Percentiles rank a stretch among this genome's conserved stretches.
phyloP scores from a whole-genome alignment of 1,140 invertebrate genomes.

The Lepidurus arcticus region DNA sequence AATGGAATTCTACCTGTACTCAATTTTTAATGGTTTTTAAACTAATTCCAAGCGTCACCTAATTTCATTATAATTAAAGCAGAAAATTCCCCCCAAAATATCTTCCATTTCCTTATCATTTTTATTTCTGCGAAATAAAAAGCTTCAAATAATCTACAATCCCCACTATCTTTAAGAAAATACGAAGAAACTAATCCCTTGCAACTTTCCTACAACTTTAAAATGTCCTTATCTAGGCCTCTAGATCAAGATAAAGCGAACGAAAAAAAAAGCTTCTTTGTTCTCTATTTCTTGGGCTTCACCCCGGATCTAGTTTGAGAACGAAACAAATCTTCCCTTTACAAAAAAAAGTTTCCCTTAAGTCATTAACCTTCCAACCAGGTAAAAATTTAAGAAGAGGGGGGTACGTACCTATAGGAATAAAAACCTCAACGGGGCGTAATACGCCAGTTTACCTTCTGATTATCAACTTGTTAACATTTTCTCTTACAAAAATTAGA shows the following conservation, averaged over 20 bases:
- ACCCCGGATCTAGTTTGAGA: background rate
- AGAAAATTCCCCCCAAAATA: no score
- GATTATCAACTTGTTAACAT: conserved; percentile 1
- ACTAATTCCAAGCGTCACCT: no score
- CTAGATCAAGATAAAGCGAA: background rate
- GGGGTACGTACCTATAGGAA: background rate
- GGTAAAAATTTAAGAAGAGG: background rate
- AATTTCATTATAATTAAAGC: no score
- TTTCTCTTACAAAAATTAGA: background rate
- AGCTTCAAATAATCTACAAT: no score
- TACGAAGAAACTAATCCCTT: background rate
- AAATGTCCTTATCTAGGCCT: background rate
- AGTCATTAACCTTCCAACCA: conserved; percentile 10
- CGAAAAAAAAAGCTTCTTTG: background rate
- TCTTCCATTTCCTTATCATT: no score
- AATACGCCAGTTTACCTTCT: background rate
- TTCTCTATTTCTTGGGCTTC: background rate
- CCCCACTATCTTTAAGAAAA: no score
- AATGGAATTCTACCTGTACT: no score
- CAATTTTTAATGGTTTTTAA: no score
- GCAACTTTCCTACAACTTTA: background rate
- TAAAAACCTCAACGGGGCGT: background rate
- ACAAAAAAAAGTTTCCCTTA: background rate
- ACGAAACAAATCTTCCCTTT: background rate
- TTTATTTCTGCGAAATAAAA: no score